Percentiles rank a stretch among this genome's conserved stretches.
These are phyloP conservation scores for Tromatobia lineatoria DNA, from an alignment of 2,888 invertebrate species.

Conservation along the genomic window DNA sequence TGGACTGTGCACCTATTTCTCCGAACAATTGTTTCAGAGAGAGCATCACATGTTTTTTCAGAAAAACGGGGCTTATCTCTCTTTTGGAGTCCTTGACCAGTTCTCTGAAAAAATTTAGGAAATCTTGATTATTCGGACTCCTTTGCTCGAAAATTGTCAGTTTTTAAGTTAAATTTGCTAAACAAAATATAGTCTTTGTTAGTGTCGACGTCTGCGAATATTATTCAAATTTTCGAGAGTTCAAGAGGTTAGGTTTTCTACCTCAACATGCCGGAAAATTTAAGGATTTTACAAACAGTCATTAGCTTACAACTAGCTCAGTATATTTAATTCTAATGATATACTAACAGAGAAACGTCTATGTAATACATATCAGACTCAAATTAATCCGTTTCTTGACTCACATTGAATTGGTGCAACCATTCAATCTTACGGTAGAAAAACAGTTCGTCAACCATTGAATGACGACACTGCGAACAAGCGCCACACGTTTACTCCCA, in stretches of 20 bases:
- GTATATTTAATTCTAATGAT: constrained; percentile 53
- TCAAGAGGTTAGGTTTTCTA: constrained; percentile 64
- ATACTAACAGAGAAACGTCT: constrained; percentile 84
- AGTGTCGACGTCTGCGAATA: background rate
- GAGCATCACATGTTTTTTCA: constrained; percentile 87
- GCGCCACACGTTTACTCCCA: constrained; percentile 5
- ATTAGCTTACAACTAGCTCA: constrained; percentile 45
- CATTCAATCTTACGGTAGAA: constrained; percentile 14
- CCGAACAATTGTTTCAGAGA: constrained; percentile 87
- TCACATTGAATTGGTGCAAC: constrained; percentile 57
- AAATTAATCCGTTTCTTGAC: constrained; percentile 66
- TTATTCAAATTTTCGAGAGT: background rate
- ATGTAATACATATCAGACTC: constrained; percentile 82
- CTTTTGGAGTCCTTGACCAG: constrained; percentile 83
- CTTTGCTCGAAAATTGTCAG: background rate
- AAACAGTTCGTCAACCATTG: constrained; percentile 18
- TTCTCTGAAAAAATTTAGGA: constrained; percentile 83
- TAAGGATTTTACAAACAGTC: constrained; percentile 16
- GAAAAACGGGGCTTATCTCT: constrained; percentile 86
- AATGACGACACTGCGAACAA: background rate
- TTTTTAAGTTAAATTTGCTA: constrained; percentile 15
- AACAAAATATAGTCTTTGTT: background rate
- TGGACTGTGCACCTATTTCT: constrained; percentile 86
- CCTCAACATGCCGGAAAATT: background rate
- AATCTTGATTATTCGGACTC: background rate